Evolutionary conservation across 2,113 vertebrate species (phyloP).

Genomic region (Typhlomys cinereus): DNA sequence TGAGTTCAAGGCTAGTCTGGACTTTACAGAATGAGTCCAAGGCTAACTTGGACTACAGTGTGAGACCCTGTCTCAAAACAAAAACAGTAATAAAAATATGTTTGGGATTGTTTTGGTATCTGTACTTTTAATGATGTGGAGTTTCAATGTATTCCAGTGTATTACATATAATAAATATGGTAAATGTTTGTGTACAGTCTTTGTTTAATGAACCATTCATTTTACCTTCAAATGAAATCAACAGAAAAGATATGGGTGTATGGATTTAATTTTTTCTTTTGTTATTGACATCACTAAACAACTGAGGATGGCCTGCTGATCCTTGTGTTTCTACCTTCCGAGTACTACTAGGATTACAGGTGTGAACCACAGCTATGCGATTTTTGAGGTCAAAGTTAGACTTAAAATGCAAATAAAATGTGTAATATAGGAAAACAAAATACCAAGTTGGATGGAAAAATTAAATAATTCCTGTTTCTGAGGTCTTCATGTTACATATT

Average conservation of each 20-base stretch:
- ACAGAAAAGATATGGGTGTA: slow-evolving; percentile 90
- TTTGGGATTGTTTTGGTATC: slow-evolving; percentile 90
- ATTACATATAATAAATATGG: background rate
- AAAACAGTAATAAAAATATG: slow-evolving; percentile 69
- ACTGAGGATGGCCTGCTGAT: background rate
- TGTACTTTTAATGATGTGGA: slow-evolving; percentile 93
- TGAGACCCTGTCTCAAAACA: background rate
- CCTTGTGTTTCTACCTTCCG: background rate
- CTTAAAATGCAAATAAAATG: background rate
- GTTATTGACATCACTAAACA: background rate
- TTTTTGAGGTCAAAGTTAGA: background rate
- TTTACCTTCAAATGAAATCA: slow-evolving; percentile 84
- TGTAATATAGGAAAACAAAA: background rate
- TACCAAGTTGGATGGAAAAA: background rate
- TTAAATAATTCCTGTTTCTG: background rate
- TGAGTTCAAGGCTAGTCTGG: background rate
- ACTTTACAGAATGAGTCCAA: background rate
- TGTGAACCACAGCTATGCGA: background rate
- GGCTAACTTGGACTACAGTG: background rate
- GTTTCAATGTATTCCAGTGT: slow-evolving; percentile 85
- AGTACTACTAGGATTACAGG: background rate
- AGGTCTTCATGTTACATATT: background rate
- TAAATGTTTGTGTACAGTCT: slow-evolving; percentile 91
- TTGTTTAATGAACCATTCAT: slow-evolving; percentile 92
- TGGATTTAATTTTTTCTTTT: slow-evolving; percentile 90